These are phyloP conservation scores for Chloropsis cyanopogon DNA, from an alignment of 2,113 vertebrate genomes.

Conservation along the genomic window DNA sequence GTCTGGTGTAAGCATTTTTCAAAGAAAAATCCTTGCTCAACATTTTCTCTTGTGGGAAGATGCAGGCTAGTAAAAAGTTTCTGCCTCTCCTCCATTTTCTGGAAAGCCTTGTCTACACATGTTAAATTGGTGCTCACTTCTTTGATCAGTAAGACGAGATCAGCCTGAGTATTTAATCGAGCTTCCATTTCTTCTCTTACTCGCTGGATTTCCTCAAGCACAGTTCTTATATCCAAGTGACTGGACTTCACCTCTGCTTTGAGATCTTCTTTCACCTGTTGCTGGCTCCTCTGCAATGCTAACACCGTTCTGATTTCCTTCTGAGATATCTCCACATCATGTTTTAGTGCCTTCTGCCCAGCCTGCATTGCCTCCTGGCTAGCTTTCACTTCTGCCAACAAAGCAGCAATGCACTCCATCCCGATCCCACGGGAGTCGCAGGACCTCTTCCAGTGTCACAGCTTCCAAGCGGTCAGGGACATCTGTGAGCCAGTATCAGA, in stretches of 20 bases:
- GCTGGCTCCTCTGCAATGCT: conserved; percentile 53
- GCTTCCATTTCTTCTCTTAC: conserved; percentile 65
- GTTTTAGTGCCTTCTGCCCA: conserved; percentile 45
- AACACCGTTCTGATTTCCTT: conserved; percentile 33
- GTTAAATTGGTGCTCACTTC: conserved; percentile 62
- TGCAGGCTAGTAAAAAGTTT: conserved; percentile 19
- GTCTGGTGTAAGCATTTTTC: conserved; percentile 17
- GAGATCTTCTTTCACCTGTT: conserved; percentile 62
- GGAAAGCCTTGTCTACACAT: conserved; percentile 57
- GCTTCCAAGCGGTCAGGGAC: neutral
- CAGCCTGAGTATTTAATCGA: conserved; percentile 54
- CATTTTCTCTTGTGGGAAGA: neutral
- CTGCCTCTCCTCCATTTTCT: conserved; percentile 43
- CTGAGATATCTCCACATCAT: conserved; percentile 8
- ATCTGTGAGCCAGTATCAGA: neutral
- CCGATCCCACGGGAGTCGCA: fast-evolving
- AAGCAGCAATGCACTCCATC: conserved; percentile 37
- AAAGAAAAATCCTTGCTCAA: conserved; percentile 33
- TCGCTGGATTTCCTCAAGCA: conserved; percentile 59
- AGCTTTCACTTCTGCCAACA: conserved; percentile 46
- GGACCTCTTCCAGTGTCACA: neutral
- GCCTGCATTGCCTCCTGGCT: conserved; percentile 28
- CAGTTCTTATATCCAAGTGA: conserved; percentile 57
- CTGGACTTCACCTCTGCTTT: conserved; percentile 44
- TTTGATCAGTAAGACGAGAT: conserved; percentile 61